These are phyloP conservation scores for Accipiter cooperii DNA, from an alignment of 2,113 vertebrate genomes.

Conservation along the genomic window DNA sequence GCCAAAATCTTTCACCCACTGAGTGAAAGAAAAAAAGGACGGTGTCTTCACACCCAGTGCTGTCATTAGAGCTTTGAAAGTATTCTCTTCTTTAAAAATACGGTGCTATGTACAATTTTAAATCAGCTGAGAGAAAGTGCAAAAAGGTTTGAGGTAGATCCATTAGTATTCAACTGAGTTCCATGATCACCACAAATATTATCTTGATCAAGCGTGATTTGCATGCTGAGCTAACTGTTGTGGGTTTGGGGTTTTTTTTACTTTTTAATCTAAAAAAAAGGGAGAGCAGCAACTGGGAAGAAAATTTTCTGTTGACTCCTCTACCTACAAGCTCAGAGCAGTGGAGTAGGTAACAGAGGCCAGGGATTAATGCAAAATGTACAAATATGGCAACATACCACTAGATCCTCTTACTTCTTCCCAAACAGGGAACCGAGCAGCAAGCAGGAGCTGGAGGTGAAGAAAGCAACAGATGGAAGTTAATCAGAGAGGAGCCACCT, in stretches of 20 bases:
- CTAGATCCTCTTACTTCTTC: background rate
- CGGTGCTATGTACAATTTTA: accelerated
- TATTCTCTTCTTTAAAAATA: background rate
- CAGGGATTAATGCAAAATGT: background rate
- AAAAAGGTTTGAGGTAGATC: background rate
- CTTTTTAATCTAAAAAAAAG: background rate
- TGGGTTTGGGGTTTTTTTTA: background rate
- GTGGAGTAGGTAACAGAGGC: background rate
- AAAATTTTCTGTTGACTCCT: background rate
- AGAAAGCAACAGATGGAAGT: background rate
- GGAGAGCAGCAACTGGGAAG: background rate
- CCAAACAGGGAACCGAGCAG: background rate
- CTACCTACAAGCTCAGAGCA: background rate
- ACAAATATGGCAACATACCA: background rate
- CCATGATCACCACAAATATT: background rate
- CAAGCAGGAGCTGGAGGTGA: background rate
- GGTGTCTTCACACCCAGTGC: accelerated
- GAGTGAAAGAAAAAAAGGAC: background rate
- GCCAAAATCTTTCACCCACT: background rate
- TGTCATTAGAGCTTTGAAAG: background rate
- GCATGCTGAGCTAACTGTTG: background rate
- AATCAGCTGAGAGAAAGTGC: background rate
- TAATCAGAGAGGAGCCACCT: background rate
- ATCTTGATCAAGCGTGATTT: background rate
- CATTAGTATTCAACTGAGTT: background rate